Percentiles rank a stretch among this genome's conserved stretches.
These are phyloP conservation scores for Sebastes diploproa DNA, from an alignment of 2,797 vertebrate species.

Conservation along the genomic window DNA sequence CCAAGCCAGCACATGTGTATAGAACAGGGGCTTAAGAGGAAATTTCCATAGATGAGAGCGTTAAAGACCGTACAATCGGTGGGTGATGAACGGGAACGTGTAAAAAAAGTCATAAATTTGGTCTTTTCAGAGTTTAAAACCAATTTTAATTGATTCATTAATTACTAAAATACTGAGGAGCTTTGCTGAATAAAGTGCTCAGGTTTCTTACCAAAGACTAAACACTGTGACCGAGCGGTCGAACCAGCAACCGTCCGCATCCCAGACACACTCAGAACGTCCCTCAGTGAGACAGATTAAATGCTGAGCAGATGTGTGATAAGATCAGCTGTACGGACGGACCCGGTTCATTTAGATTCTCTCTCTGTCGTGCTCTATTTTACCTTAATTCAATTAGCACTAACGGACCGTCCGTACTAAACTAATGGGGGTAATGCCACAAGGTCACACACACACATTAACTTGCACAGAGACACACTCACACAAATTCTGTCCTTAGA, in stretches of 20 bases:
- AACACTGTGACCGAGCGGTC: background rate
- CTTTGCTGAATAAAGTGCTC: too few relatives aligned
- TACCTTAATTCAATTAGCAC: constrained; percentile 64
- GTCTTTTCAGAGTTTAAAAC: too few relatives aligned
- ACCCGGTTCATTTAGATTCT: constrained; percentile 57
- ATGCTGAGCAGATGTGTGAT: background rate
- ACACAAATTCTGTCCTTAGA: background rate
- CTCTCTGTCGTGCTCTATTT: constrained; percentile 32
- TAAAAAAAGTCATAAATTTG: too few relatives aligned
- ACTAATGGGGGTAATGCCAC: constrained; percentile 45
- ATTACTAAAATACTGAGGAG: too few relatives aligned
- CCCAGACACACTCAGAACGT: too few relatives aligned
- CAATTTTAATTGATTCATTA: too few relatives aligned
- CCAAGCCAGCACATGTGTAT: too few relatives aligned
- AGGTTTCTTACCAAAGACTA: too few relatives aligned
- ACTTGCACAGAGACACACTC: background rate
- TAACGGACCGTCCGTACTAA: constrained; percentile 59
- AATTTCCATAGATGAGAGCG: too few relatives aligned
- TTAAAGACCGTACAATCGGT: too few relatives aligned
- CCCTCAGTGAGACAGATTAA: background rate
- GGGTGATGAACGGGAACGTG: too few relatives aligned
- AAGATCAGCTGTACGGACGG: constrained; percentile 15
- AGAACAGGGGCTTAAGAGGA: too few relatives aligned
- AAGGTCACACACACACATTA: constrained; percentile 28
- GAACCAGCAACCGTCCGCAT: background rate